Conservation (phyloP, 53 echinoderm and acorn worm species). For the Actinopyga echinites region DNA sequence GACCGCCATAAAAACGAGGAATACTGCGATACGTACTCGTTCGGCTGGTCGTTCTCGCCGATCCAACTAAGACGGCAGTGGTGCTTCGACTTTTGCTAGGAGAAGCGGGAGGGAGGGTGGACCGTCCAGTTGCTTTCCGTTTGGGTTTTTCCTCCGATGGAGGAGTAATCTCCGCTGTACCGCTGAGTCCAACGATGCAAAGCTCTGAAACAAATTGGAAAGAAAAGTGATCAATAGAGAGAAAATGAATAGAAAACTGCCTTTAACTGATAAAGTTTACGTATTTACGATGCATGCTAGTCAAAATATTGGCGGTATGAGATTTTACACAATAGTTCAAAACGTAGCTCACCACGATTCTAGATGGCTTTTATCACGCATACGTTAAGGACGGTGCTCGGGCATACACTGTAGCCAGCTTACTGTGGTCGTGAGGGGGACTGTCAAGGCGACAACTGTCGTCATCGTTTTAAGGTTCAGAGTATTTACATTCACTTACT, state of each 20-base stretch:
- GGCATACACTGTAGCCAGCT: too few species aligned
- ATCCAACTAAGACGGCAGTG: neutral
- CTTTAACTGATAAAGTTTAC: too few species aligned
- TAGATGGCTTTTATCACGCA: too few species aligned
- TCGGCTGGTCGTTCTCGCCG: neutral
- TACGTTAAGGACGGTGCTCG: too few species aligned
- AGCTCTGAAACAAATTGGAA: neutral
- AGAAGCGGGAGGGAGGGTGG: neutral
- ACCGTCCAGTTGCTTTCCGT: neutral
- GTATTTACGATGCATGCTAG: too few species aligned
- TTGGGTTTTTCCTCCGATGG: neutral
- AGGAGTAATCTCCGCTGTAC: slow-evolving; percentile 2
- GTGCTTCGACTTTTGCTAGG: slow-evolving; percentile 11
- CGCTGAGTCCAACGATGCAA: slow-evolving; percentile 29
- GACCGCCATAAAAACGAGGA: neutral
- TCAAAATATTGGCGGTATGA: too few species aligned
- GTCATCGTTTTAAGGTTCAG: too few species aligned
- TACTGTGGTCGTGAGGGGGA: too few species aligned
- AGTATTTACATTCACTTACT: too few species aligned
- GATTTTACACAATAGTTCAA: too few species aligned
- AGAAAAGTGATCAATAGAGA: neutral
- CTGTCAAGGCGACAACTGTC: too few species aligned
- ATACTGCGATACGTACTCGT: neutral
- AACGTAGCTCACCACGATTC: too few species aligned
- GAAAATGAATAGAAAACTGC: neutral